phyloP scores from a whole-genome alignment of 2,113 vertebrate species.

The Calypte anna region DNA sequence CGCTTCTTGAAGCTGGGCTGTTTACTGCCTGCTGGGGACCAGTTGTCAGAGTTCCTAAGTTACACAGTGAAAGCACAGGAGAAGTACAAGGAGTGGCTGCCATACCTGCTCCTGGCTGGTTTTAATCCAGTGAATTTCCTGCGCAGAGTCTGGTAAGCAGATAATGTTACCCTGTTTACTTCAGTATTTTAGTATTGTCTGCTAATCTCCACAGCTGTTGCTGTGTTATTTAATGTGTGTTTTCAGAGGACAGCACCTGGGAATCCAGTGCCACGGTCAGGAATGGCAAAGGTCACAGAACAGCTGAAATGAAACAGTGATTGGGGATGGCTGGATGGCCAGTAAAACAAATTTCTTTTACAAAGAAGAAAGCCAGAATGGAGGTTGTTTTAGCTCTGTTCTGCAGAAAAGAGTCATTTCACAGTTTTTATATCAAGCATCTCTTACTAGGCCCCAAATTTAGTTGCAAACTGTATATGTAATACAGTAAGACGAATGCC shows the following conservation, averaged over 20 bases:
- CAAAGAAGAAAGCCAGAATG: neutral
- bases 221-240: fast-evolving
- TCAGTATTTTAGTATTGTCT: neutral
- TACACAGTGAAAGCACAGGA: conserved; percentile 26
- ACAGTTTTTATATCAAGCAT: fast-evolving
- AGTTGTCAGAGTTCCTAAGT: conserved; percentile 65
- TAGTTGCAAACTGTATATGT: neutral
- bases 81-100: conserved; percentile 84
- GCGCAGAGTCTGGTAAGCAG: conserved; percentile 78
- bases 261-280: neutral
- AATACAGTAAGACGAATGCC: neutral
- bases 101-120: conserved; percentile 85
- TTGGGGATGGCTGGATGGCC: neutral
- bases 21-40: conserved; percentile 37
- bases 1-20: conserved; percentile 76
- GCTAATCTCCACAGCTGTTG: neutral
- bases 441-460: neutral
- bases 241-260: neutral
- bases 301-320: neutral
- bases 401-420: neutral
- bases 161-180: neutral
- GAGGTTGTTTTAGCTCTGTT: neutral
- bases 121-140: conserved; percentile 85
- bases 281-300: neutral
- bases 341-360: neutral